phyloP scores from a whole-genome alignment of 2,113 vertebrate genomes.

The Ptilonorhynchus violaceus region DNA sequence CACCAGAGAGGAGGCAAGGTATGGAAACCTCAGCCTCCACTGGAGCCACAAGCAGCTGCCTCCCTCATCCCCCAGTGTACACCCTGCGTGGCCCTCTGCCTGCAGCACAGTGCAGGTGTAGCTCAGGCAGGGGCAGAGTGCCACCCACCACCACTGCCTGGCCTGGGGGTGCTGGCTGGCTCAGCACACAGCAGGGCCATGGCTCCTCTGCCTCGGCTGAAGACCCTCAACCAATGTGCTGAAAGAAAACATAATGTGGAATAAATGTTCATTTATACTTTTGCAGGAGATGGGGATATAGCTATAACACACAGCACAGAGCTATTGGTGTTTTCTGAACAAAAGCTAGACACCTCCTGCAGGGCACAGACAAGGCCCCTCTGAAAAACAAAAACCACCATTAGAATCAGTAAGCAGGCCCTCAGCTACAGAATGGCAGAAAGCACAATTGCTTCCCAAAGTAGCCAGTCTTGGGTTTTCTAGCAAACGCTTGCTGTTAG shows the following conservation, averaged over 20 bases:
- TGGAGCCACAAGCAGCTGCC: neutral
- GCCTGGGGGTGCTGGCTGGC: neutral
- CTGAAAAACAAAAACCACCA: neutral
- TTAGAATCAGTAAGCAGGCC: neutral
- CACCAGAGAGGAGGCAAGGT: neutral
- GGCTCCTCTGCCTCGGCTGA: neutral
- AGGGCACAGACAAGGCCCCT: neutral
- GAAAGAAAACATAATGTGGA: neutral
- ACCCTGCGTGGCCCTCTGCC: rapidly evolving
- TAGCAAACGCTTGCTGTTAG: no score
- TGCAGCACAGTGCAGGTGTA: neutral
- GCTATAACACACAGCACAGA: neutral
- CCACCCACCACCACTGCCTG: neutral
- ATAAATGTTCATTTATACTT: neutral
- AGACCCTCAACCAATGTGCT: neutral
- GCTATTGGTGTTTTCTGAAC: neutral
- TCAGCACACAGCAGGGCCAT: rapidly evolving
- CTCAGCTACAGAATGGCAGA: neutral
- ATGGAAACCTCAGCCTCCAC: neutral
- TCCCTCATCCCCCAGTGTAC: neutral
- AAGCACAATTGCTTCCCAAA: neutral
- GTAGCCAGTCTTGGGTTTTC: neutral
- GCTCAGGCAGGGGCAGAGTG: neutral
- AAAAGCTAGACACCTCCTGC: neutral
- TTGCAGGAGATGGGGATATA: neutral